Evolutionary conservation across 2,113 vertebrate genomes (phyloP).

Genomic region (Melanostigma gelatinosum): DNA sequence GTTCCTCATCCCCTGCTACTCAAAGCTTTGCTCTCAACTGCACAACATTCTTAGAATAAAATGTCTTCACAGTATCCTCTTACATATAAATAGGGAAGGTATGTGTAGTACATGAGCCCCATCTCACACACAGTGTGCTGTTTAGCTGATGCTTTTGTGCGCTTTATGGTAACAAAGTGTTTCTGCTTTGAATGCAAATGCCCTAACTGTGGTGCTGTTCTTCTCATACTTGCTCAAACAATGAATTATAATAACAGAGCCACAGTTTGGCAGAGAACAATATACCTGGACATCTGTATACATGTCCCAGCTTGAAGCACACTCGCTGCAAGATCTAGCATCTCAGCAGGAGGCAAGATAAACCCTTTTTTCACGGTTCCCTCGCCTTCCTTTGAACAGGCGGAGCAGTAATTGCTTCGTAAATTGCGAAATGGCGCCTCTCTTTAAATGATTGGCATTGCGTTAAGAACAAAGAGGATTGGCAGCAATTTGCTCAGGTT

Average conservation of each 20-base stretch:
- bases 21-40: not conserved
- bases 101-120: not conserved
- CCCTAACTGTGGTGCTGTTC: not conserved
- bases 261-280: not conserved
- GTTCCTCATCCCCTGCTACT: conserved; percentile 7
- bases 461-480: conserved; percentile 52
- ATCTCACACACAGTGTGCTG: not conserved
- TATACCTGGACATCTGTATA: not conserved
- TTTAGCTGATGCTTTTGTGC: not conserved
- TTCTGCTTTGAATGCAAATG: conserved; percentile 21
- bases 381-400: conserved; percentile 27
- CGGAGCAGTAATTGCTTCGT: conserved; percentile 42
- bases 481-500: conserved; percentile 13
- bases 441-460: conserved; percentile 55
- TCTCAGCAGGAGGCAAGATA: not conserved
- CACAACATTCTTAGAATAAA: not conserved
- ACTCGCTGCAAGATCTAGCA: not conserved
- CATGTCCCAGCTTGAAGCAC: not conserved
- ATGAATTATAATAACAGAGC: not conserved
- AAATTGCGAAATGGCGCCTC: conserved; percentile 40
- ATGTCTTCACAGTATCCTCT: conserved; percentile 12
- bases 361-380: not conserved
- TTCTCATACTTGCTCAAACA: not conserved
- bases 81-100: not conserved
- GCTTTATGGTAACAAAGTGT: not conserved